These are phyloP conservation scores for Paracyprichromis sp. DNA, from an alignment of 2,113 vertebrate genomes.

Conservation along the genomic window DNA sequence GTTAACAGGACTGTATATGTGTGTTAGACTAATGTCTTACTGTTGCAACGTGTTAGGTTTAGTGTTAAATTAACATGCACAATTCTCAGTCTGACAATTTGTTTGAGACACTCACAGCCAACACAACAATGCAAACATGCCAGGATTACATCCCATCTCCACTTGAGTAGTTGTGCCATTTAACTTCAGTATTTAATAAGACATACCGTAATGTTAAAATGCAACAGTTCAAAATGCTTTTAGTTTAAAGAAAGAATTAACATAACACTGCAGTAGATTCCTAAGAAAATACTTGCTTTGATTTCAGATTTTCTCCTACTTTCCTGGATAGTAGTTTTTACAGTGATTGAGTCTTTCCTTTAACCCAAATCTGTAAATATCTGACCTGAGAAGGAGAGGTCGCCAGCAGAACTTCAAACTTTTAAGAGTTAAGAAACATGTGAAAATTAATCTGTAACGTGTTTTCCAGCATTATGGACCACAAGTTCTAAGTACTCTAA, in stretches of 20 bases:
- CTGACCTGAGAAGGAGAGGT: not conserved
- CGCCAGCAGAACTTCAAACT: not conserved
- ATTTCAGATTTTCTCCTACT: not conserved
- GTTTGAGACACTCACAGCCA: not conserved
- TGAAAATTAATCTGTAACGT: not conserved
- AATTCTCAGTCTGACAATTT: not conserved
- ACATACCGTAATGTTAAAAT: not conserved
- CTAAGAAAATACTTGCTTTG: not conserved
- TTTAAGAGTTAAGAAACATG: not conserved
- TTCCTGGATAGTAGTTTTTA: not conserved
- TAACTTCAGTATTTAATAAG: not conserved
- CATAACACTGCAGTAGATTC: not conserved
- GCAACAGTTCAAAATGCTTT: not conserved
- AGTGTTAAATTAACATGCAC: not conserved
- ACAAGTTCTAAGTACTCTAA: not conserved
- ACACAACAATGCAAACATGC: not conserved
- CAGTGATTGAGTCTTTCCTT: not conserved
- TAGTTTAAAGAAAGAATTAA: not conserved
- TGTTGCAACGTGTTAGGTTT: not conserved
- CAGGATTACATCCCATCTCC: not conserved
- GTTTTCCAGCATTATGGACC: not conserved
- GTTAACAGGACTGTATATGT: not conserved
- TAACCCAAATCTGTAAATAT: not conserved
- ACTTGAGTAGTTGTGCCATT: not conserved
- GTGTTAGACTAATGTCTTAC: not conserved